phyloP scores from a whole-genome alignment of 1,140 invertebrate genomes.

The Melanaphis sacchari region DNA sequence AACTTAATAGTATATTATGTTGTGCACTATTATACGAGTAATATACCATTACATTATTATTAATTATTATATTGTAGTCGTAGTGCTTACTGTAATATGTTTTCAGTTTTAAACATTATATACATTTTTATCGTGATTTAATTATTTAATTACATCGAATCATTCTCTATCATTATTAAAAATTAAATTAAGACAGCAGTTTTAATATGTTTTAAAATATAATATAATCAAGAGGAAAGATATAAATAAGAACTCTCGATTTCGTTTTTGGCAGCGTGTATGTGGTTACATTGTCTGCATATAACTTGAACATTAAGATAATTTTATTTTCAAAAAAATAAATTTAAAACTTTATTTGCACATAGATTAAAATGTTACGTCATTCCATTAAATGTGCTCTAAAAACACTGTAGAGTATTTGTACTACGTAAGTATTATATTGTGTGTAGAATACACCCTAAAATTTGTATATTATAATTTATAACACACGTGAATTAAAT shows the following conservation, averaged over 20 bases:
- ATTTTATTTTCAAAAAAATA: background rate
- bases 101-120: background rate
- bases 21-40: background rate
- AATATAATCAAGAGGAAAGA: background rate
- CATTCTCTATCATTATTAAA: no score
- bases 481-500: background rate
- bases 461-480: background rate
- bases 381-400: background rate
- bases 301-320: background rate
- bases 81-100: background rate
- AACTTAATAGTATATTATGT: background rate
- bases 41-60: background rate
- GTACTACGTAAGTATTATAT: background rate
- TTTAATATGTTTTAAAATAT: slow-evolving; percentile 1
- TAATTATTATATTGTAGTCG: background rate
- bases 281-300: background rate
- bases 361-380: background rate
- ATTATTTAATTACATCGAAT: background rate
- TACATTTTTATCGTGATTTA: background rate
- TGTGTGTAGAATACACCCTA: background rate
- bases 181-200: background rate
- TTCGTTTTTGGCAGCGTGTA: background rate
- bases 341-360: background rate
- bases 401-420: background rate
- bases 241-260: background rate